Conservation (phyloP, 2,888 invertebrate species). For the Pegoplata infirma region DNA sequence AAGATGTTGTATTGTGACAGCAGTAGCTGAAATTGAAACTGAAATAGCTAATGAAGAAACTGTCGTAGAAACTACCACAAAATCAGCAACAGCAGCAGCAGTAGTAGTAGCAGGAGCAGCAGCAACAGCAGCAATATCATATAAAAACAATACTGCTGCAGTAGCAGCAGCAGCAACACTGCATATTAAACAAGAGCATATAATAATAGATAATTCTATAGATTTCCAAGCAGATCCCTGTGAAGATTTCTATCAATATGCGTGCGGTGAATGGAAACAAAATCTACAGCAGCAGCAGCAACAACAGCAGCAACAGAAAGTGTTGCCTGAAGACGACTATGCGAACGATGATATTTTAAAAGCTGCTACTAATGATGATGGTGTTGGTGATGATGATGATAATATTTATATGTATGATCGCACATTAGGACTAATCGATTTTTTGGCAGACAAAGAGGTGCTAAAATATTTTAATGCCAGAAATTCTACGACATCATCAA, state of each 20-base stretch:
- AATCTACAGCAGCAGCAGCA: constrained; percentile 40
- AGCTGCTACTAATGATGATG: not conserved
- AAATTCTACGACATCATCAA: constrained; percentile 40
- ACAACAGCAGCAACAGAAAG: no score
- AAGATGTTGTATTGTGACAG: no score
- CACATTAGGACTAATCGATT: constrained; percentile 54
- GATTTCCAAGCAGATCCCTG: constrained; percentile 58
- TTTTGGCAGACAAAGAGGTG: constrained; percentile 54
- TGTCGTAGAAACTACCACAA: constrained; percentile 36
- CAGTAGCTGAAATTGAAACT: constrained; percentile 7
- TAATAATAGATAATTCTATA: constrained; percentile 58
- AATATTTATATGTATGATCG: constrained; percentile 39
- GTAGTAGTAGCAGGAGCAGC: no score
- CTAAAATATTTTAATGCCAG: constrained; percentile 33
- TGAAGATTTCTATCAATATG: constrained; percentile 60
- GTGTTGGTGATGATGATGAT: constrained; percentile 1
- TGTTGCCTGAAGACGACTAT: not conserved
- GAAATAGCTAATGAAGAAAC: no score
- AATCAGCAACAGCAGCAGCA: constrained; percentile 29
- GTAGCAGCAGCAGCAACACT: no score
- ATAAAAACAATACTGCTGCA: constrained; percentile 42
- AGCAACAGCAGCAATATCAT: no score
- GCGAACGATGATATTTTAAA: not conserved
- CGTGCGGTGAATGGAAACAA: constrained; percentile 57
- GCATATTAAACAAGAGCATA: constrained; percentile 54